Base-by-base conservation (phyloP, 2,113 vertebrate species). In the Nothoprocta perdicaria region DNA sequence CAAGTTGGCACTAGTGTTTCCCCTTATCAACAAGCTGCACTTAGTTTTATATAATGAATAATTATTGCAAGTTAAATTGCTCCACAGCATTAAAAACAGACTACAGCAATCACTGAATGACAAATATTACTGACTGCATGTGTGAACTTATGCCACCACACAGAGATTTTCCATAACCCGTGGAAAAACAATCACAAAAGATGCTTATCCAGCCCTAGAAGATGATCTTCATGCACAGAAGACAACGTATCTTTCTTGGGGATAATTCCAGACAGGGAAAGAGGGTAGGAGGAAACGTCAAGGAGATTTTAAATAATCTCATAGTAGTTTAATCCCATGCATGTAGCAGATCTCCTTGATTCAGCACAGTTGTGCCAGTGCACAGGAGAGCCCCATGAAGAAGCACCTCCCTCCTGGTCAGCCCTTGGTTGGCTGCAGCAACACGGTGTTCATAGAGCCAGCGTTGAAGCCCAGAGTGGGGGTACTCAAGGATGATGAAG, bases 361-460 rank as follows among this genome's bases (percentile, higher is more conserved):
- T 84, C 75, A 86, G 76, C 12, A 7, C 24, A 93, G 9, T 12
- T 18, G 5, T 18, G 55, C 9, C 57, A 21, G 48, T 48, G 48
- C 11, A 61, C 8, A 75, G 61, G 6, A 52, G 84, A 74, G 8
- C 16, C 12, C 80, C 3, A 29, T 14, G 12, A 88, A 52, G 35
- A 68, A 84, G 72, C 1, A 0, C 31, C 46, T 72, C 27, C 31
- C 16, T 76, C 10, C 45, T 48, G 58, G 33, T 13, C 31, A 60
- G 16, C 60, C 38, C 80, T 48, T 21, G 10, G 48, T 48, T 48
- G 48, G 1, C 1, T 14, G 46, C 61, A 86, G 61, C 74, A 61
- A 15, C 35, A 38, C 0, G 17, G 0, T 4, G 57, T 6, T 23
- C 41, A 29, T 0, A 2, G 5, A 79, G 73, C 10, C 57, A 57